Conservation (phyloP, 2,888 invertebrate genomes). For the Cynaeus angustus region DNA sequence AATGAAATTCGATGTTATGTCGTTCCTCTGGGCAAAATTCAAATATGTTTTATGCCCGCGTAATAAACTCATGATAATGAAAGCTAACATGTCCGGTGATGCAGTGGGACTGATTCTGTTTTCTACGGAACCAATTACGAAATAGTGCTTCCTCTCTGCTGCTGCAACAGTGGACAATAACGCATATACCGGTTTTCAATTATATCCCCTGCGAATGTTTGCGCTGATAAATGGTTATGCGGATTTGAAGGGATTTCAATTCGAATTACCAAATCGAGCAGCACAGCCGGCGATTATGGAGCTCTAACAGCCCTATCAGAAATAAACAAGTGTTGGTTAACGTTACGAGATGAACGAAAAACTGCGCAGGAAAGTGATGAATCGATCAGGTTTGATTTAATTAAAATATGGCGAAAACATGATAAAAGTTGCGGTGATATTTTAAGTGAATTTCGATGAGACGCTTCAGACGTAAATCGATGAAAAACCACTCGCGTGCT, state of each 20-base stretch:
- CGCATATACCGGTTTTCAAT: constrained; percentile 50
- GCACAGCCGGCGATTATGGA: constrained; percentile 43
- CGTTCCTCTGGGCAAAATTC: constrained; percentile 16
- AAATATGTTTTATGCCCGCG: constrained; percentile 18
- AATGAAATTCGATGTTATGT: constrained; percentile 30
- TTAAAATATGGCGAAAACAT: constrained; percentile 38
- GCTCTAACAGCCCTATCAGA: constrained; percentile 43
- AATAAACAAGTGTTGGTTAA: constrained; percentile 38
- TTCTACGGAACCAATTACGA: constrained; percentile 49
- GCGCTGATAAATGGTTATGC: constrained; percentile 50
- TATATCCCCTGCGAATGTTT: constrained; percentile 49
- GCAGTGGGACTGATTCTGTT: constrained; percentile 19
- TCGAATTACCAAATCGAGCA: constrained; percentile 50
- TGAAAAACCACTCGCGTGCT: constrained; percentile 49
- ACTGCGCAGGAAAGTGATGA: constrained; percentile 2
- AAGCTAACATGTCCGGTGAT: background rate
- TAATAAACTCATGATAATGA: background rate
- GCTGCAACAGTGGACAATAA: constrained; percentile 50
- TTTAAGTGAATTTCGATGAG: constrained; percentile 50
- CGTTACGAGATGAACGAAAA: constrained; percentile 11
- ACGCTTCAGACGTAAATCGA: constrained; percentile 42
- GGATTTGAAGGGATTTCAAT: constrained; percentile 51
- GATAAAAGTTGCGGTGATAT: constrained; percentile 43
- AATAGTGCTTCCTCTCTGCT: constrained; percentile 39
- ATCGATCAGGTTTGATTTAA: constrained; percentile 24